Base-by-base conservation (phyloP, 2,113 vertebrate species). In the Salvelinus alpinus region DNA sequence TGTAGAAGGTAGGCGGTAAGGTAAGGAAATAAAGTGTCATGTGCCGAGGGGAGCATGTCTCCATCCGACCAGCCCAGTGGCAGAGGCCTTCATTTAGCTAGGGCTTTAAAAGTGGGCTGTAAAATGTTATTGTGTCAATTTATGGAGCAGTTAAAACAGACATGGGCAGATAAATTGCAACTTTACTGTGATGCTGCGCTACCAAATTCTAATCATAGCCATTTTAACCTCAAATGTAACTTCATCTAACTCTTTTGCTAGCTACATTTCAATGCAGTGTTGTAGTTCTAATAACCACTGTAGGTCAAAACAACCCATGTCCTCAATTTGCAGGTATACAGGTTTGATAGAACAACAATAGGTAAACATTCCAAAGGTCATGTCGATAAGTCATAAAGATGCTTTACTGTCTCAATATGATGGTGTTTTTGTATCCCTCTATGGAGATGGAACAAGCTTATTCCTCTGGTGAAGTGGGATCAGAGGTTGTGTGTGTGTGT, bases 51-150 rank as follows among this genome's bases (percentile, higher is more conserved):
- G 59, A 62, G 18, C n/a, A 18, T 62, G 59, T 22, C 18, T 62
- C 20, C 59, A 62, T 62, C 7, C 8, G n/a, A 9, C n/a, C 59
- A 22, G 6, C 59, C 18, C 59, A 1, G 20, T 22, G n/a, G 18
- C 59, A 62, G n/a, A 9, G 59, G 29, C 29, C 29, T 62, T 76
- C 34, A 71, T 77, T 54, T 64, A 71, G 64, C 54, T n/a, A 25
- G 54, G 12, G 16, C 24, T 62, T 77, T 64, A 29, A 34, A 34
- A 25, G 29, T 38, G 34, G 22, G 57, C 38, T 29, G 69, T 76
- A 70, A 76, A 62, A 38, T 38, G 54, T 34, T 77, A 65, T 64
- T 65, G 69, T 71, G 69, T 71, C 59, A 24, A 77, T 77, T 48
- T 71, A 69, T 59, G 20, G 75, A 11, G 68, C 75, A 29, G 25